A percentile compares a stretch with the other conserved stretches of the same genome.
Evolutionary conservation across 1,140 invertebrate genomes (phyloP).

Genomic region (Dolichoris vasculosae): DNA sequence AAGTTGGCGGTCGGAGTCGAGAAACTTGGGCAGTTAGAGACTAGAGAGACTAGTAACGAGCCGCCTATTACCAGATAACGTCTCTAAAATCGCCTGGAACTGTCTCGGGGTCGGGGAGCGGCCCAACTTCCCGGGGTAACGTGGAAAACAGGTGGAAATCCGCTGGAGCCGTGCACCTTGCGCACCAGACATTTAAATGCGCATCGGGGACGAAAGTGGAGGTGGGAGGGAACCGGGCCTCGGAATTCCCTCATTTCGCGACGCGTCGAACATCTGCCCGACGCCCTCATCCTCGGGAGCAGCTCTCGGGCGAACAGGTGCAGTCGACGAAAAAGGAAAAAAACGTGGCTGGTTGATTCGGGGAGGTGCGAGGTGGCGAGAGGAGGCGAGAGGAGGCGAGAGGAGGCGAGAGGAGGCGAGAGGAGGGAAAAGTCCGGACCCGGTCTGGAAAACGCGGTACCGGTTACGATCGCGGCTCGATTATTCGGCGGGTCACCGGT

Average conservation of each 20-base stretch:
- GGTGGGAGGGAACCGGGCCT: neutral
- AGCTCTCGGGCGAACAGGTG: neutral
- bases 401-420: neutral
- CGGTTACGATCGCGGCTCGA: neutral
- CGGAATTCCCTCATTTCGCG: slow-evolving; percentile 12
- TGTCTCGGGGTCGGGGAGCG: neutral
- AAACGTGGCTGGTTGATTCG: neutral
- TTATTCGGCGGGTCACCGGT: neutral
- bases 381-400: neutral
- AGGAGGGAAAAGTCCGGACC: neutral
- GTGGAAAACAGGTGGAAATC: slow-evolving; percentile 19
- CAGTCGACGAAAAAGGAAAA: neutral
- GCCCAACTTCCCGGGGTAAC: neutral
- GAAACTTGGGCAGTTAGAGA: neutral
- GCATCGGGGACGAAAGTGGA: neutral
- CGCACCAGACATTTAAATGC: neutral
- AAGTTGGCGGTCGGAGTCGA: neutral
- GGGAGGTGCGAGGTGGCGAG: too few relatives aligned
- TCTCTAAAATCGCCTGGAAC: neutral
- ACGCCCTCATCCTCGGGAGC: neutral
- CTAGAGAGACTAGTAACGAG: neutral
- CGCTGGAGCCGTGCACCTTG: neutral
- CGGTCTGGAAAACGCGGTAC: neutral
- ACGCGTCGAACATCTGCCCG: slow-evolving; percentile 17
- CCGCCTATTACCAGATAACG: neutral